phyloP scores from a whole-genome alignment of 2,797 vertebrate genomes.

The Hyperoplus immaculatus region DNA sequence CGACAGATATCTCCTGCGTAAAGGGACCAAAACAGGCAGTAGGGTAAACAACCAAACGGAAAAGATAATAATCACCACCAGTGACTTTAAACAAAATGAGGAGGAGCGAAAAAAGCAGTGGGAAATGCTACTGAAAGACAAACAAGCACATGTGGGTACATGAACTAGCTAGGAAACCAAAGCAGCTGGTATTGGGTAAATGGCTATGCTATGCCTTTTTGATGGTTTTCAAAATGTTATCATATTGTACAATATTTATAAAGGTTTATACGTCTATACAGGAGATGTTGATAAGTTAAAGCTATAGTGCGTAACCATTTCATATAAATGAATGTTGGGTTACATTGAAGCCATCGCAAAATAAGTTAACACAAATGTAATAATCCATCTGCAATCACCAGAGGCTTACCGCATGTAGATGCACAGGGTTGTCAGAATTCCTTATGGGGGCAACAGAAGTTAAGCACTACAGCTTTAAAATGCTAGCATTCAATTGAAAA shows the following conservation, averaged over 20 bases:
- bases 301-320: too few relatives aligned
- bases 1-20: conserved; percentile 90
- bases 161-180: background rate
- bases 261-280: background rate
- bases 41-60: background rate
- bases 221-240: background rate
- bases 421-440: too few relatives aligned
- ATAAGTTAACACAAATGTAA: too few relatives aligned
- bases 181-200: background rate
- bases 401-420: too few relatives aligned
- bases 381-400: too few relatives aligned
- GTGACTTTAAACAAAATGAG: background rate
- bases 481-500: background rate
- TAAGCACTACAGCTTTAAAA: too few relatives aligned
- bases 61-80: background rate
- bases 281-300: background rate
- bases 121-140: background rate
- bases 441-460: too few relatives aligned
- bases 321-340: too few relatives aligned
- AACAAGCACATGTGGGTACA: background rate
- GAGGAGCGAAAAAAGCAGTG: background rate
- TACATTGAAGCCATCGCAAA: too few relatives aligned
- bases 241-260: background rate
- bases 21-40: conserved; percentile 36
- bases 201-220: background rate